These are phyloP conservation scores for Tachyglossus aculeatus DNA, from an alignment of 2,797 vertebrate species.

Conservation along the genomic window DNA sequence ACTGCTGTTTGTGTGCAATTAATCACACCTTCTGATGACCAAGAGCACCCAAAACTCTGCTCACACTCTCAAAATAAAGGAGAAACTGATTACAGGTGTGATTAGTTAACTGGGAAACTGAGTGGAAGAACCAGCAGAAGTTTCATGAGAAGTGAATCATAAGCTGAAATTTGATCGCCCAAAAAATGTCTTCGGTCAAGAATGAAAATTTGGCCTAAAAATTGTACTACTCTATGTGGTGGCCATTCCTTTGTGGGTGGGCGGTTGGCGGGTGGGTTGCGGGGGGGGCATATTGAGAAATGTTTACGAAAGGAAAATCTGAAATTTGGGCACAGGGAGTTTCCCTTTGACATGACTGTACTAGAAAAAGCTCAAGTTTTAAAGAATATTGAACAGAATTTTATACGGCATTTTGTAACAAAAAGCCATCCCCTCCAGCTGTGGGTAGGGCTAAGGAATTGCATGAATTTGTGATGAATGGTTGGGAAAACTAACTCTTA, in stretches of 20 bases:
- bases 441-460: not conserved
- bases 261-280: no score
- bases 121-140: not conserved
- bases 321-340: not conserved
- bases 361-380: not conserved
- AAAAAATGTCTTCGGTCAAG: not conserved
- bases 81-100: not conserved
- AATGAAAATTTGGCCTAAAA: conserved; percentile 29
- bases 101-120: not conserved
- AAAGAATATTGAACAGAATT: not conserved
- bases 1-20: not conserved
- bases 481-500: not conserved
- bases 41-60: not conserved
- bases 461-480: not conserved
- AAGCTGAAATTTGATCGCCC: conserved; percentile 16
- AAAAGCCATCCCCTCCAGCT: not conserved
- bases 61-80: not conserved
- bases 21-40: not conserved
- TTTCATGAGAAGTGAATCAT: conserved; percentile 9
- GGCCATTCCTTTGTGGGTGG: no score
- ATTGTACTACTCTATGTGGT: not conserved
- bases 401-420: not conserved
- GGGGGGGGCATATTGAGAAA: no score
- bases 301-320: not conserved
- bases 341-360: not conserved